Evolutionary conservation across 2,797 vertebrate species (phyloP), one percentile per base, ranked within the genome.

Genomic region (Threskiornis aethiopicus): DNA sequence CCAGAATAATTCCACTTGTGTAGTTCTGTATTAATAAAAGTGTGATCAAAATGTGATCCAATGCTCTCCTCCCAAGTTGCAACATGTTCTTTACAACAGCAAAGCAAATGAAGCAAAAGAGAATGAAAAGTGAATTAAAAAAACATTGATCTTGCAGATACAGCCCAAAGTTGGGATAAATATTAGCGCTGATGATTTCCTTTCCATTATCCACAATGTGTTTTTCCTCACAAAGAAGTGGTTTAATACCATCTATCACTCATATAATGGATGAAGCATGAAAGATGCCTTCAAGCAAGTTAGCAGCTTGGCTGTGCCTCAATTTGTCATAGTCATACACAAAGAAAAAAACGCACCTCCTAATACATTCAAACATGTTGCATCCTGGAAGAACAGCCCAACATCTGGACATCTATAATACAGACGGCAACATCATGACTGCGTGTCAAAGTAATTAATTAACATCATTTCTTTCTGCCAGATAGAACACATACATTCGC

Each of bases 261-360:
- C 97, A 95, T 80, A 35, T 85, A 91, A 96, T 73, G 95, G 95
- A 96, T 93, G 95, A 67, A 97, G 94, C 78, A 25, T 97, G 90
- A 96, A 97, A 95, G 86, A 95, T 96, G 96, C 94, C 96, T 95
- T 81, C 86, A 78, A 96, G 96, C 94, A 96, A 95, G 84, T 96
- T 65, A 94, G 90, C 9, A 15, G 78, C 90, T 93, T 95, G 96
- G 95, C 94, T 96, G 89, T 95, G 92, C 95, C 91, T 96, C 91
- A 47, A 96, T 96, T 96, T 96, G 90, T 97, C 95, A 97, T 65
- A 93, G 96, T 92, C 95, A 89, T 51, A 86, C 88, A 83, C 47
- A 83, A 57, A 95, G 88, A 28, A 96, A 67, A 67, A 96, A 87
- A 71, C 37, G 59, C 72, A 92, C 46, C 65, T 89, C 92, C 89